phyloP scores from a whole-genome alignment of 2,888 invertebrate genomes.

The Tortricodes alternella region DNA sequence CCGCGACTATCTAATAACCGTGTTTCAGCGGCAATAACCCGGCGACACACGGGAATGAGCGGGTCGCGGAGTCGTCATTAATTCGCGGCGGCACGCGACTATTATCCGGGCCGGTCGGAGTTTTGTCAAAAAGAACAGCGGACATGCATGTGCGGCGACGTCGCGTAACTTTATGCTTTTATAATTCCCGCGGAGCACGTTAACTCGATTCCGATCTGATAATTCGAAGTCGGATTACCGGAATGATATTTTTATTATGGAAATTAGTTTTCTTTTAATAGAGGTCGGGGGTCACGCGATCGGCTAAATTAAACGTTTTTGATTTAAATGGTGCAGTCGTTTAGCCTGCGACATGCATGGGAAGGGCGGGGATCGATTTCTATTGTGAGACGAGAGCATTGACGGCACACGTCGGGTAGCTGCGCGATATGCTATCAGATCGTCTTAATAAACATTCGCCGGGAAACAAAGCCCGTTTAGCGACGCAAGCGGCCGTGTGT shows the following conservation, averaged over 20 bases:
- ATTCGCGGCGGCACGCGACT: constrained; percentile 77
- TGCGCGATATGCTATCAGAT: constrained; percentile 75
- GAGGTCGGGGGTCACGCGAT: constrained; percentile 70
- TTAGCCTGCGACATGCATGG: constrained; percentile 42
- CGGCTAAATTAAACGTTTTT: constrained; percentile 61
- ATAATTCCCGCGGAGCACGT: constrained; percentile 75
- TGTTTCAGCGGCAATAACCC: constrained; percentile 66
- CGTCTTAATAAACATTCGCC: constrained; percentile 79
- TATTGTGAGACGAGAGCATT: constrained; percentile 61
- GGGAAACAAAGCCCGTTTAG: constrained; percentile 74
- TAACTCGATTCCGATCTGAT: constrained; percentile 77
- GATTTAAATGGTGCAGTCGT: constrained; percentile 55
- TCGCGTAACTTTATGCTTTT: constrained; percentile 76
- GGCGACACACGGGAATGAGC: constrained; percentile 69
- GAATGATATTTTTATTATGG: constrained; percentile 74
- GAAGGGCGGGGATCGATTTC: constrained; percentile 69
- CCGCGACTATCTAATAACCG: constrained; percentile 72
- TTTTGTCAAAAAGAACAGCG: constrained; percentile 73
- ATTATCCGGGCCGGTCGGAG: constrained; percentile 63
- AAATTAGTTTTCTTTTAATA: constrained; percentile 80
- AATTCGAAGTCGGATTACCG: constrained; percentile 56
- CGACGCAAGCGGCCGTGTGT: constrained; percentile 56
- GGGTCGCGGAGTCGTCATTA: constrained; percentile 76
- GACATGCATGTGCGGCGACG: constrained; percentile 73
- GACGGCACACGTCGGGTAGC: constrained; percentile 72